Evolutionary conservation across 2,797 vertebrate genomes (phyloP).

Genomic region (Pangasius sanitwongsei): DNA sequence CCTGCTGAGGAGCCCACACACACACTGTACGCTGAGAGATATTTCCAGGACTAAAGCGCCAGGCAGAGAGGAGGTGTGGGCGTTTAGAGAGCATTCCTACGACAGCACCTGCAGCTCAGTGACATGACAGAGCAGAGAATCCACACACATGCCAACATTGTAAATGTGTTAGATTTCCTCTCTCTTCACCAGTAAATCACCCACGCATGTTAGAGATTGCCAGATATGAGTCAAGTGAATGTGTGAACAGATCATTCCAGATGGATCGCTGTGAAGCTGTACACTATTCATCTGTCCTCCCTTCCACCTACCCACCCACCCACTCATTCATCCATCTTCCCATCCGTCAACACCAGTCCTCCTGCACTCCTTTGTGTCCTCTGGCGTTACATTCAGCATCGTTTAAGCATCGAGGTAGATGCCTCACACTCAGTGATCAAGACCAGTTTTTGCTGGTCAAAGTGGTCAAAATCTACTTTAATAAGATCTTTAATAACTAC

Average conservation of each 20-base stretch:
- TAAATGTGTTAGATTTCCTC: slow-evolving; percentile 63
- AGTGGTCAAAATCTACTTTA: background rate
- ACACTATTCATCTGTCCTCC: slow-evolving; percentile 48
- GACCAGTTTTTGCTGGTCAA: background rate
- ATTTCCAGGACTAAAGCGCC: slow-evolving; percentile 51
- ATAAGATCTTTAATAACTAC: background rate
- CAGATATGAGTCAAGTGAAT: slow-evolving; percentile 53
- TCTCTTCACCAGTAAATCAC: slow-evolving; percentile 45
- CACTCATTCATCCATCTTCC: slow-evolving; percentile 42
- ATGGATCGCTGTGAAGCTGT: slow-evolving; percentile 46
- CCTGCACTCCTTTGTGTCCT: slow-evolving; percentile 16
- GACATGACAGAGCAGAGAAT: slow-evolving; percentile 36
- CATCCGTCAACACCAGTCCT: slow-evolving; percentile 33
- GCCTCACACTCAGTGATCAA: background rate
- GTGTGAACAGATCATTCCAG: slow-evolving; percentile 57
- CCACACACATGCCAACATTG: slow-evolving; percentile 37
- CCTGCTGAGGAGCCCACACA: slow-evolving; percentile 33
- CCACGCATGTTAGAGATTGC: slow-evolving; percentile 46
- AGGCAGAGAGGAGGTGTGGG: slow-evolving; percentile 45
- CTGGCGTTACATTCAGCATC: slow-evolving; percentile 13
- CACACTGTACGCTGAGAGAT: slow-evolving; percentile 41
- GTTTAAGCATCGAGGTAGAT: background rate
- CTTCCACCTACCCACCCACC: slow-evolving; percentile 36
- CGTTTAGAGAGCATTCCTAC: slow-evolving; percentile 48
- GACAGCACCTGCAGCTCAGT: slow-evolving; percentile 45